Evolutionary conservation across 2,888 invertebrate genomes (phyloP).

Genomic region (Apodemia mormo): DNA sequence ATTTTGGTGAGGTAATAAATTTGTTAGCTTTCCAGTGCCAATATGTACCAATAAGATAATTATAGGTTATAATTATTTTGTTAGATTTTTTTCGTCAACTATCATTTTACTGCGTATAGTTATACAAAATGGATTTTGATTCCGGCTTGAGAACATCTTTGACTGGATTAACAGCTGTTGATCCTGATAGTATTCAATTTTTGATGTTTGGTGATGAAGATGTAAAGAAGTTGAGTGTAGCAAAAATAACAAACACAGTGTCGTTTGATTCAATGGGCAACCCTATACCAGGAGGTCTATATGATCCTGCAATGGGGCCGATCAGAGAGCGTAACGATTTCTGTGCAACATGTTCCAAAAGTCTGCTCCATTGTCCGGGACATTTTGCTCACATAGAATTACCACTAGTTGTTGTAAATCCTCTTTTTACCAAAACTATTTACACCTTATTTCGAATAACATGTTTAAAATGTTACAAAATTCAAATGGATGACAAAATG

Average conservation of each 20-base stretch:
- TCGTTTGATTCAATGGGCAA: slow-evolving; percentile 92
- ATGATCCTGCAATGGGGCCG: slow-evolving; percentile 92
- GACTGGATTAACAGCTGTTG: slow-evolving; percentile 58
- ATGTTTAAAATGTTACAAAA: slow-evolving; percentile 86
- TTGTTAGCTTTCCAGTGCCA: no score
- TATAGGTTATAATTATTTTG: not conserved
- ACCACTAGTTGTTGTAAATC: slow-evolving; percentile 94
- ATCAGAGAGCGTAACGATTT: slow-evolving; percentile 83
- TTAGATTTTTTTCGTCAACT: not conserved
- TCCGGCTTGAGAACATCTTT: slow-evolving; percentile 53
- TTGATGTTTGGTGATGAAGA: slow-evolving; percentile 89
- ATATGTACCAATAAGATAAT: not conserved
- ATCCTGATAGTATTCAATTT: slow-evolving; percentile 81
- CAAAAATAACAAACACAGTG: slow-evolving; percentile 88
- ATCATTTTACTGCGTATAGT: slow-evolving; percentile 27
- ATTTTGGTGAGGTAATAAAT: no score
- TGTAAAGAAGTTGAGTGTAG: slow-evolving; percentile 89
- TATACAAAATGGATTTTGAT: slow-evolving; percentile 55
- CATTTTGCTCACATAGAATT: slow-evolving; percentile 97
- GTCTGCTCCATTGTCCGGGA: slow-evolving; percentile 88
- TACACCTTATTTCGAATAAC: slow-evolving; percentile 84
- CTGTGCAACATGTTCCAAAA: slow-evolving; percentile 90
- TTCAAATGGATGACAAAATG: slow-evolving; percentile 81
- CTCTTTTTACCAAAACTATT: slow-evolving; percentile 90
- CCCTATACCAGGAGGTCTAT: slow-evolving; percentile 92